phyloP scores from a whole-genome alignment of 2,797 vertebrate genomes.

The Neopelma chrysocephalum region DNA sequence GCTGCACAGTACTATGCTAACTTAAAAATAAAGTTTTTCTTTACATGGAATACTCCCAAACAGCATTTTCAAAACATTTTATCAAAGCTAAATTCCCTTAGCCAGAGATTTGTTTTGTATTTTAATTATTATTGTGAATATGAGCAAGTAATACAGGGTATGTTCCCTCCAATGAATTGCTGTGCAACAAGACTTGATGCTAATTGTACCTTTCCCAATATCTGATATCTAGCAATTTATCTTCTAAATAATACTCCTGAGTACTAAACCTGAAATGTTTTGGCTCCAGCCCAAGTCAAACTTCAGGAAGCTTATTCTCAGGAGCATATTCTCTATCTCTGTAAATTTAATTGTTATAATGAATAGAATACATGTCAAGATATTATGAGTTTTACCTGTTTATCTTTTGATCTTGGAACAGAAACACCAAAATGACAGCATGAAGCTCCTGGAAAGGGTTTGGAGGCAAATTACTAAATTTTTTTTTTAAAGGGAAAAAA shows the following conservation, averaged over 20 bases:
- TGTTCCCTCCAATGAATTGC: conserved; percentile 73
- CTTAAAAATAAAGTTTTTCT: conserved; percentile 26
- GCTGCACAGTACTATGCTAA: not conserved
- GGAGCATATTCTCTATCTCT: conserved; percentile 69
- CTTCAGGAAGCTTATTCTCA: conserved; percentile 75
- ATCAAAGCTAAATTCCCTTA: conserved; percentile 66
- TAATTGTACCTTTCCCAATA: conserved; percentile 79
- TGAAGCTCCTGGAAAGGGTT: not conserved
- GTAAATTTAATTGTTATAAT: conserved; percentile 81
- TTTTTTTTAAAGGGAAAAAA: not conserved
- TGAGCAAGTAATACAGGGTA: conserved; percentile 59
- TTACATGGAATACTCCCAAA: conserved; percentile 50
- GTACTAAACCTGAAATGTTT: conserved; percentile 75
- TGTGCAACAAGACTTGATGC: conserved; percentile 74
- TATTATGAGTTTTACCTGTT: conserved; percentile 59
- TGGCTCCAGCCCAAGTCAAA: conserved; percentile 80
- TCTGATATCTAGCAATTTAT: conserved; percentile 78
- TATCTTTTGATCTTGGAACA: conserved; percentile 58
- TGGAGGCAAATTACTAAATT: not conserved
- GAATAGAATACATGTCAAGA: conserved; percentile 76
- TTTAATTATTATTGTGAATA: conserved; percentile 52
- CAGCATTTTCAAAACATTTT: conserved; percentile 67
- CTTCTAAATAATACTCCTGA: conserved; percentile 78
- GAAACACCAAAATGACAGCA: conserved; percentile 5
- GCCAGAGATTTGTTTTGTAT: conserved; percentile 4